Evolutionary conservation across 1,140 invertebrate species (phyloP).

Genomic region (Scaptomyza pallida): DNA sequence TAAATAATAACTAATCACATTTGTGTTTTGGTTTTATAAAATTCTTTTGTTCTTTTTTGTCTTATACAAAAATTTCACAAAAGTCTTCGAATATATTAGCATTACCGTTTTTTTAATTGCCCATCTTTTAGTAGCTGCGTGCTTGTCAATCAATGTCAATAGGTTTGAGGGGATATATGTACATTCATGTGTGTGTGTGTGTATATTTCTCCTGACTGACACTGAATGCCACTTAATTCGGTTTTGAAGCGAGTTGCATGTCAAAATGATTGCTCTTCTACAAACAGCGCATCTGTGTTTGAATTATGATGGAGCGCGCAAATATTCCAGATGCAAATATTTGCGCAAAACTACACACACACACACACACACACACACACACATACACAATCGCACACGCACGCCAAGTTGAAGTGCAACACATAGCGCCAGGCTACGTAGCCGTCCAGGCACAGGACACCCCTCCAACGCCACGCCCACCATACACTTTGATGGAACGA

Average conservation of each 20-base stretch:
- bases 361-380: conserved; percentile 40
- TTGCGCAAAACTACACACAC: conserved; percentile 84
- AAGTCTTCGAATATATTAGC: neutral
- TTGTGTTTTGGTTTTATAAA: too few relatives aligned
- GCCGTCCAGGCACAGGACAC: conserved; percentile 51
- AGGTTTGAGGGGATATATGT: neutral
- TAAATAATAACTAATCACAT: too few relatives aligned
- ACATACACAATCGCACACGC: conserved; percentile 20
- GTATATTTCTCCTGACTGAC: conserved; percentile 54
- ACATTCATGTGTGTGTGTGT: too few relatives aligned
- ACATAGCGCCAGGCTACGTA: conserved; percentile 40
- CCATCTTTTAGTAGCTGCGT: conserved; percentile 42
- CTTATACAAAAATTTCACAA: neutral
- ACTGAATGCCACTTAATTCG: conserved; percentile 82
- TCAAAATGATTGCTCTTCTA: conserved; percentile 88
- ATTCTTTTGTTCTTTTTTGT: neutral
- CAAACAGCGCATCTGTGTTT: conserved; percentile 87
- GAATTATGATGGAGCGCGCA: conserved; percentile 87
- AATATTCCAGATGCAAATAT: conserved; percentile 88
- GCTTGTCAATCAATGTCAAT: conserved; percentile 68
- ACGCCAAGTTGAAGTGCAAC: conserved; percentile 72
- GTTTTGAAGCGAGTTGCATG: conserved; percentile 84
- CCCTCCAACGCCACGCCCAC: conserved; percentile 8
- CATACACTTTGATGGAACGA: neutral
- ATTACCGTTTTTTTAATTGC: neutral